Base-by-base conservation (phyloP, 2,113 vertebrate genomes). In the Tapirus terrestris region DNA sequence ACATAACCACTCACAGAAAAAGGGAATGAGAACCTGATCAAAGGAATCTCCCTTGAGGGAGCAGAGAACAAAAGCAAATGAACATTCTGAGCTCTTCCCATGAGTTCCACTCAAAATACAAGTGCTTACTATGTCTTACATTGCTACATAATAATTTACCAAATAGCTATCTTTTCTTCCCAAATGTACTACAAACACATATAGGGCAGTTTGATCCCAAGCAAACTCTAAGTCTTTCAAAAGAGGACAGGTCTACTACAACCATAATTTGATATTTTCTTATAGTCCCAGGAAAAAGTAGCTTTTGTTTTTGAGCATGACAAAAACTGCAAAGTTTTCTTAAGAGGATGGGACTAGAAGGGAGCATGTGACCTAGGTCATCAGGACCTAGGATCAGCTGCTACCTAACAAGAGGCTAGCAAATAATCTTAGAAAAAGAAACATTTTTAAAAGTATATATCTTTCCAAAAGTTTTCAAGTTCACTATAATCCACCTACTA, bases 111-210 rank as follows among this genome's bases (percentile, higher is more conserved):
- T 51, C 79, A 93, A 82, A 89, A 89, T 29, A n/a, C 33, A 79
- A 58, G 39, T 45, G 75, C 18, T 77, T 82, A 73, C 36, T 81
- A 17, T 84, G 45, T 29, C 58, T 91, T 79, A 61, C 6, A 75
- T 0, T 77, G 39, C 61, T 79, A 93, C 6, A 58, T 16, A 61
- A 53, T 63, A 45, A 95, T 90, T 72, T 75, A 94, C 29, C 58
- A 94, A 92, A 87, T 21, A 94, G 25, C 39, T 72, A 43, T 60
- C 39, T 77, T 94, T 93, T 89, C 89, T 88, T 96, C 48, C 70
- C 79, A 95, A 86, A 89, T 58, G 36, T 39, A 80, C 23, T 53
- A 84, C 58, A 60, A 94, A 95, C 61, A 93, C 45, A 84, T 21
- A 81, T 4, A 79, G 20, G 9, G 23, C 53, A 88, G 5, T 87